Evolutionary conservation across 2,888 invertebrate genomes (phyloP).

Genomic region (Sussaba pulchella): DNA sequence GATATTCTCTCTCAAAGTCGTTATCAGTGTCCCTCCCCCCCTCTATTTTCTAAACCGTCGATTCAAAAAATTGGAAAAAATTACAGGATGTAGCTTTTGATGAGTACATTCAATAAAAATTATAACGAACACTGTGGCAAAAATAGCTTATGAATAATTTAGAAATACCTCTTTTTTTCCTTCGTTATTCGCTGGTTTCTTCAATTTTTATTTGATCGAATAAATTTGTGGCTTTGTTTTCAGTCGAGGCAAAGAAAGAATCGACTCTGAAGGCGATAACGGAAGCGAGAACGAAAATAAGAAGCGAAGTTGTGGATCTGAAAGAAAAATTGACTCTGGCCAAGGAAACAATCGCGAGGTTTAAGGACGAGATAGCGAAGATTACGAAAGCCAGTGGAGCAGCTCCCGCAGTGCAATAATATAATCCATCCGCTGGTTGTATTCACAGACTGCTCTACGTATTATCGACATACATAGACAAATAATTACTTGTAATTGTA

Average conservation of each 20-base stretch:
- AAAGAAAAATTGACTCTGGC: slow-evolving; percentile 94
- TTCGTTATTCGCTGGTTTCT: too few species aligned
- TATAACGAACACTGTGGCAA: too few species aligned
- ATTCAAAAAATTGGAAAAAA: too few species aligned
- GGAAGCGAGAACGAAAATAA: slow-evolving; percentile 92
- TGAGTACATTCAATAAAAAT: too few species aligned
- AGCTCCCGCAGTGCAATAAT: slow-evolving; percentile 72
- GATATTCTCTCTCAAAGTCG: too few species aligned
- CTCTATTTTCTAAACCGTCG: too few species aligned
- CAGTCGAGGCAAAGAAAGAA: slow-evolving; percentile 96
- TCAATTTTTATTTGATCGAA: too few species aligned
- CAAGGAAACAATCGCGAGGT: slow-evolving; percentile 93
- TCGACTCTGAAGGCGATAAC: slow-evolving; percentile 91
- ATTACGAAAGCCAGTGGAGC: slow-evolving; percentile 79
- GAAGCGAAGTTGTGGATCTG: slow-evolving; percentile 92
- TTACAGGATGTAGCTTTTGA: too few species aligned
- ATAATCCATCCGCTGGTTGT: background rate
- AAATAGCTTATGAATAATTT: too few species aligned
- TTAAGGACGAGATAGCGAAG: slow-evolving; percentile 91
- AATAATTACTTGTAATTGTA: slow-evolving; percentile 4
- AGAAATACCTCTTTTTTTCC: too few species aligned
- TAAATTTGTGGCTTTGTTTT: too few species aligned
- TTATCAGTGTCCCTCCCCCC: too few species aligned
- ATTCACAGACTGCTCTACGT: background rate
- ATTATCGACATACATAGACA: background rate